phyloP scores from a whole-genome alignment of 2,888 invertebrate species.

The Uropetala carovei region DNA sequence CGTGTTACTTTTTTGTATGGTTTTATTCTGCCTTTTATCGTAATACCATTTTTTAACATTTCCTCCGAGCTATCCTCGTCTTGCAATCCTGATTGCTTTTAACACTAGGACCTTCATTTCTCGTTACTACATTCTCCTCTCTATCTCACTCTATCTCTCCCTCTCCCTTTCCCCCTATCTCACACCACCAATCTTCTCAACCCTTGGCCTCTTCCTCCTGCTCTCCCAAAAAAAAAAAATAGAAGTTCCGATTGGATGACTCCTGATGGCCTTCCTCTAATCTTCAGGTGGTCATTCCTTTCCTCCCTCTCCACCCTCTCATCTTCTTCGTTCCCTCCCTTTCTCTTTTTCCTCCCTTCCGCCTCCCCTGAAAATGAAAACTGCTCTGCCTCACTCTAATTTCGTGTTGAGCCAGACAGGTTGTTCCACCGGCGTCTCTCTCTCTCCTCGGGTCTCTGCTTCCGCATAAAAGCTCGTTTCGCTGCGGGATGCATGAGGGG shows the following conservation, averaged over 20 bases:
- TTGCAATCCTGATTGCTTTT: background rate
- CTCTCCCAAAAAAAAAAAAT: slow-evolving; percentile 47
- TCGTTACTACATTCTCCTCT: background rate
- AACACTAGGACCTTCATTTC: background rate
- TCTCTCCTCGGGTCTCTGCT: background rate
- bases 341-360: background rate
- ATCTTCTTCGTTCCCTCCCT: background rate
- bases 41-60: background rate
- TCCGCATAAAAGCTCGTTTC: background rate
- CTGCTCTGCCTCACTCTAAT: slow-evolving; percentile 44
- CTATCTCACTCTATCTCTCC: background rate
- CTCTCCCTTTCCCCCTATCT: background rate
- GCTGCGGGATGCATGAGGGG: background rate
- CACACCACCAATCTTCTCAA: background rate
- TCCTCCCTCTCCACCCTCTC: background rate
- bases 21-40: no score
- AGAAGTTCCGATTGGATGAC: slow-evolving; percentile 45
- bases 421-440: background rate
- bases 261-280: slow-evolving; percentile 44
- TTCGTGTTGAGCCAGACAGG: slow-evolving; percentile 18
- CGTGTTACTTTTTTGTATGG: no score
- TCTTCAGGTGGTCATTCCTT: background rate
- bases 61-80: background rate
- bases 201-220: background rate
- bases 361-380: background rate